Evolutionary conservation across 2,113 vertebrate species (phyloP).

Genomic region (Rhinolophus sinicus): DNA sequence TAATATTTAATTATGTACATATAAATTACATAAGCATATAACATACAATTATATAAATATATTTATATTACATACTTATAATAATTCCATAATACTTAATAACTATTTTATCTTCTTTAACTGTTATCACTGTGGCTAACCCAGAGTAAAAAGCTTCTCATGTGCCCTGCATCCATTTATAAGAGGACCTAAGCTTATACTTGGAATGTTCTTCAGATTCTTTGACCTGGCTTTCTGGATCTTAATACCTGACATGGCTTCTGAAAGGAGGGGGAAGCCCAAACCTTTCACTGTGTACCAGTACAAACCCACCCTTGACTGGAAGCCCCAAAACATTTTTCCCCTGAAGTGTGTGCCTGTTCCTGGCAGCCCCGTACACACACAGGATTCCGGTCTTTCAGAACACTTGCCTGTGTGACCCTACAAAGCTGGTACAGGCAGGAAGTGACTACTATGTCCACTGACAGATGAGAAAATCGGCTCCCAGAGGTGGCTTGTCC

Average conservation of each 20-base stretch:
- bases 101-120: not conserved
- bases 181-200: not conserved
- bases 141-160: not conserved
- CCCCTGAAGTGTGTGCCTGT: not conserved
- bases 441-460: not conserved
- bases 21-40: not conserved
- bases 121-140: not conserved
- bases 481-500: not conserved
- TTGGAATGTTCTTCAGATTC: not conserved
- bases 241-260: not conserved
- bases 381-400: not conserved
- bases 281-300: not conserved
- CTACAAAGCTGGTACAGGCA: not conserved
- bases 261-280: not conserved
- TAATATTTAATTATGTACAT: not conserved
- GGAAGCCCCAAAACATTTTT: not conserved
- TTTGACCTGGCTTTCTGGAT: not conserved
- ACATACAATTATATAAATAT: not conserved
- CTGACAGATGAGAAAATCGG: not conserved
- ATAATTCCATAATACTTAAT: not conserved
- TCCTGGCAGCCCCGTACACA: not conserved
- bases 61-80: not conserved
- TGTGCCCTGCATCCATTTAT: not conserved
- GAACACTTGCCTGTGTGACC: not conserved
- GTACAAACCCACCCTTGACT: not conserved